Percentiles rank a stretch among this genome's conserved stretches.
Evolutionary conservation across 1,140 invertebrate genomes (phyloP).

Genomic region (Temnothorax curvispinosus): DNA sequence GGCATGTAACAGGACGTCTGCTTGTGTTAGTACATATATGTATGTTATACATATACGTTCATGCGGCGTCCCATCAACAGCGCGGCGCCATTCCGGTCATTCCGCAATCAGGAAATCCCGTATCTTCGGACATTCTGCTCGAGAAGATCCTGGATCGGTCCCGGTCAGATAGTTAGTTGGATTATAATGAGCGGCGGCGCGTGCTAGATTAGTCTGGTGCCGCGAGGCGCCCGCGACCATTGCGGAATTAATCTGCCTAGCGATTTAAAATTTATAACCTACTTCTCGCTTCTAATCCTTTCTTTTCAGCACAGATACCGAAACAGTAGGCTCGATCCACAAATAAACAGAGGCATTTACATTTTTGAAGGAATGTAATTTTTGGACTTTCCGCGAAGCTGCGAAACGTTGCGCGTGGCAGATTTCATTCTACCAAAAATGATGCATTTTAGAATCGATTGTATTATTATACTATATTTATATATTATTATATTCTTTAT

Average conservation of each 20-base stretch:
- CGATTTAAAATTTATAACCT: conserved; percentile 22
- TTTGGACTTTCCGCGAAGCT: not conserved
- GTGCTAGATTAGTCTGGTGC: conserved; percentile 38
- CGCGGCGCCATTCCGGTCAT: conserved; percentile 35
- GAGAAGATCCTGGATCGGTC: conserved; percentile 27
- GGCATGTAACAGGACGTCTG: conserved; percentile 26
- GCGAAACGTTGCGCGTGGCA: not conserved
- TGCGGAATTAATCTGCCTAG: not conserved
- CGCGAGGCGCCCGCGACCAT: not conserved
- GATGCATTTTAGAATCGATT: not conserved
- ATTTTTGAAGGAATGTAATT: not conserved
- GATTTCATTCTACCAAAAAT: not conserved
- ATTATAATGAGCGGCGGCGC: conserved; percentile 54
- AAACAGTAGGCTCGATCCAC: not conserved
- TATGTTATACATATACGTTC: not conserved
- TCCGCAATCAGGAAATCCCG: conserved; percentile 66
- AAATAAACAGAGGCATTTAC: not conserved
- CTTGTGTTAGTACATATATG: not conserved
- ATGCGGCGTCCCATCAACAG: not conserved
- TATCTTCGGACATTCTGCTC: not conserved
- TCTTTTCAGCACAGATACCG: not conserved
- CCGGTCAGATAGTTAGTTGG: conserved; percentile 33
- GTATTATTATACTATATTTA: too few species aligned
- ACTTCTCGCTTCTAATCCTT: not conserved
- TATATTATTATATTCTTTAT: not conserved